Evolutionary conservation across 2,113 vertebrate species (phyloP), one percentile per base, ranked within the genome.

Genomic region (Mobula birostris): DNA sequence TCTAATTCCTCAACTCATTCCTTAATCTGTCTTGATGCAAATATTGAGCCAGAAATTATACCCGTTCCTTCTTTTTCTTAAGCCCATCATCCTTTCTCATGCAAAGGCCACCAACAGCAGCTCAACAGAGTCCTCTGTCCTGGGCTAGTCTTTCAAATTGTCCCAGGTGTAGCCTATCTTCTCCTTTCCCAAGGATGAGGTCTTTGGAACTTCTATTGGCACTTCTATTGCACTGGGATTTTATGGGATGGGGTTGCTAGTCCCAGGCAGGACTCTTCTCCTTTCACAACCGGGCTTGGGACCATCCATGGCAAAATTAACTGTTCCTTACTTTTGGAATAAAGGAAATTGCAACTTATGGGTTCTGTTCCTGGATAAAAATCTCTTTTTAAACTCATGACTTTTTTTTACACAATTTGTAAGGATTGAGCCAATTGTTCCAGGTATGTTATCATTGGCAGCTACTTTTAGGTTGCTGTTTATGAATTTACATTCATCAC

Each of bases 401-500:
- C 21, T 58, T 66, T 24, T 66, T 36, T 90, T 68, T 7, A 2
- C 85, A 68, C n/a, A 32, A 7, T 90, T 90, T 68, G 29, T 63
- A 87, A 5, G 83, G 24, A 15, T 87, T 68, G 32, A 68, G 61
- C 85, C 61, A 32, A 61, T 32, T 90, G 61, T 90, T 90, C 61
- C 27, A 66, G 29, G 85, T 90, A 63, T 90, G 29, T 90, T 90
- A 90, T 90, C 40, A 32, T 66, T 90, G 58, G 85, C 61, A 66
- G 85, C 61, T 88, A n/a, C 58, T 63, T 88, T n/a, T 32, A 88
- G 58, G 32, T 32, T 66, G 29, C 58, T 63, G 29, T 88, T 32
- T 88, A 88, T 29, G 56, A 61, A 87, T 61, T 24, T 8, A 83
- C 82, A 85, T 85, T 66, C 58, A 88, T 88, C 85, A 63, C 85